Evolutionary conservation across 2,888 invertebrate species (phyloP), one percentile per base, ranked within the genome.

Genomic region (Catocala fraxini): DNA sequence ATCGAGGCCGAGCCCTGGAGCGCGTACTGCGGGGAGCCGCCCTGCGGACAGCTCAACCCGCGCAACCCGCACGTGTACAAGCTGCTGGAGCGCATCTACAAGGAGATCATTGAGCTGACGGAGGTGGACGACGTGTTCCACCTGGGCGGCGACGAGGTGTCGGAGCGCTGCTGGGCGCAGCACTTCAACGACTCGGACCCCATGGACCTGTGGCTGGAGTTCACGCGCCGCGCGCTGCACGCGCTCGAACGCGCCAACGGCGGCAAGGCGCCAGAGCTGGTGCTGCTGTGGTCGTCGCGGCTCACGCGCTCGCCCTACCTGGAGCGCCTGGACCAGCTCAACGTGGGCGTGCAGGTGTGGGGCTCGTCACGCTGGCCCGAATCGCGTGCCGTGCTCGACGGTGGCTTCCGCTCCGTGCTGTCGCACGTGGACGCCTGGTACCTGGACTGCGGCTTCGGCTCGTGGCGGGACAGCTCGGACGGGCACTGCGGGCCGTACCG

Each of bases 341-440:
- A 93, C 65, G 89, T 96, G 78, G 96, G 96, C 35, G 95, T 97
- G 15, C 97, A 97, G 83, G 95, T 96, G 53, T 97, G 97, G 97
- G 97, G 97, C 45, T 96, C 96, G 0, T 97, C 97, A 74, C 96
- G 96, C 49, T 98, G 98, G 97, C 95, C 96, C 1, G 97, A 97
- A 83, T 97, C 97, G 12, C 95, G 96, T 6, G 97, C 97, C 65
- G 94, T 98, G 5, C 89, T 98, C 33, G 96, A 97, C 72, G 96
- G 96, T 59, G 98, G 97, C 3, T 98, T 96, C 89, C 95, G 96
- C 60, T 94, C 97, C 55, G 96, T 98, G 59, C 89, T 98, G 61
- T 97, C 97, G 12, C 98, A 98, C 89, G 97, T 97, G 58, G 98
- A 98, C 85, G 97, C 97, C 5, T 97, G 97, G 97, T 98, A 98